Conservation (phyloP, 37 sponge, comb jelly and placozoan species). For the Ianthella basta region DNA sequence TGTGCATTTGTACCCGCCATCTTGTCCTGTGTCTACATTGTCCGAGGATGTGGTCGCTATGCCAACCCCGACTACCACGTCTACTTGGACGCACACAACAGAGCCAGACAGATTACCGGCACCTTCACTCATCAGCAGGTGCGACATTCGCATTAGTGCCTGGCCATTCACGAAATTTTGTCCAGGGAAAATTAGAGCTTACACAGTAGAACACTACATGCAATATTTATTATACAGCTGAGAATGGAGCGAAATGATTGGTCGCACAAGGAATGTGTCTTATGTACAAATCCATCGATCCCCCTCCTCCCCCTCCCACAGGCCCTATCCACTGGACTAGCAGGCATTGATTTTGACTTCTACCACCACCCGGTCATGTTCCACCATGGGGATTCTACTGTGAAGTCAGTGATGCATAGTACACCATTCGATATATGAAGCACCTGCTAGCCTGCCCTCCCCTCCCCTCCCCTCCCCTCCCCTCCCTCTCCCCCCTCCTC, state of each 20-base stretch:
- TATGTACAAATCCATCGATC: too few relatives aligned
- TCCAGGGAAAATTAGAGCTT: too few relatives aligned
- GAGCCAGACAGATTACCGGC: not conserved
- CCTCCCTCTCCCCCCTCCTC: not conserved
- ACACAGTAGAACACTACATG: too few relatives aligned
- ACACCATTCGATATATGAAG: too few relatives aligned
- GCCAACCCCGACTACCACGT: constrained; percentile 25
- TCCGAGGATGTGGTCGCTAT: constrained; percentile 55
- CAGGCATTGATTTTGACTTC: constrained; percentile 65
- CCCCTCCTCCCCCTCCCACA: not conserved
- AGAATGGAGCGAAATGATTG: too few relatives aligned
- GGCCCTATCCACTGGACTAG: constrained; percentile 65
- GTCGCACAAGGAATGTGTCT: too few relatives aligned
- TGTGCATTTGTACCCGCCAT: constrained; percentile 58
- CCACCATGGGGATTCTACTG: constrained; percentile 44
- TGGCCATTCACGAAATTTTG: too few relatives aligned
- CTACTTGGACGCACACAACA: not conserved
- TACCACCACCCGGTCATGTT: constrained; percentile 60
- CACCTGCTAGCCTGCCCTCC: too few relatives aligned
- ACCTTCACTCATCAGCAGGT: constrained; percentile 10
- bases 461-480: not conserved
- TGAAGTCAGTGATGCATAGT: constrained; percentile 43
- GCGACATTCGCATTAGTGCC: too few relatives aligned
- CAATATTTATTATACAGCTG: too few relatives aligned
- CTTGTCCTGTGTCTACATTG: constrained; percentile 56